These are phyloP conservation scores for Scaptomyza parva DNA, from an alignment of 2,888 invertebrate species.

Conservation along the genomic window DNA sequence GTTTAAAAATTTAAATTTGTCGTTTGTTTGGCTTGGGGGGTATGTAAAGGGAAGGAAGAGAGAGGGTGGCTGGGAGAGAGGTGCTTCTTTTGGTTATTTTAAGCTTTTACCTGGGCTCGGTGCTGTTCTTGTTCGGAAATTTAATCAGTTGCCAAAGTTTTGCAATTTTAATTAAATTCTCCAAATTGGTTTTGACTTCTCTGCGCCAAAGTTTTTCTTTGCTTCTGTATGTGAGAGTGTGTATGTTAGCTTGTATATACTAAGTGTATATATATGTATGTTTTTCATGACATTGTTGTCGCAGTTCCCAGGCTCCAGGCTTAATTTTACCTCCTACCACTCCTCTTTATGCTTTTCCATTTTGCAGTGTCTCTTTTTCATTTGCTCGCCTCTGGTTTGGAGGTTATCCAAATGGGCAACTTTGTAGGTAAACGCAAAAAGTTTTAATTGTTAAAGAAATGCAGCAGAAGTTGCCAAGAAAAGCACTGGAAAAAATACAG, in stretches of 20 bases:
- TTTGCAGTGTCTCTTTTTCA: slow-evolving; percentile 47
- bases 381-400: slow-evolving; percentile 57
- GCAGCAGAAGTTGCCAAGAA: slow-evolving; percentile 40
- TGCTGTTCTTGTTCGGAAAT: slow-evolving; percentile 71
- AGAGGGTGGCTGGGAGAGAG: background rate
- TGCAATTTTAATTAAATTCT: slow-evolving; percentile 84
- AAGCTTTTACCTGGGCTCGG: slow-evolving; percentile 69
- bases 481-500: slow-evolving; percentile 32
- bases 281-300: slow-evolving; percentile 46
- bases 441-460: slow-evolving; percentile 76
- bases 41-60: background rate
- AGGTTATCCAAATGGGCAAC: slow-evolving; percentile 79
- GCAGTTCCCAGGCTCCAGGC: slow-evolving; percentile 28
- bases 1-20: slow-evolving; percentile 79
- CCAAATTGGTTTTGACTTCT: slow-evolving; percentile 83
- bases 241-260: slow-evolving; percentile 14
- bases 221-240: slow-evolving; percentile 13
- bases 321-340: background rate
- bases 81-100: slow-evolving; percentile 53
- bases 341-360: slow-evolving; percentile 41
- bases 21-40: slow-evolving; percentile 44
- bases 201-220: slow-evolving; percentile 77
- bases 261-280: slow-evolving; percentile 20
- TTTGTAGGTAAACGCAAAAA: slow-evolving; percentile 74
- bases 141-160: slow-evolving; percentile 83